These are phyloP conservation scores for Melipona beecheii DNA, from an alignment of 2,888 invertebrate genomes.

Conservation along the genomic window DNA sequence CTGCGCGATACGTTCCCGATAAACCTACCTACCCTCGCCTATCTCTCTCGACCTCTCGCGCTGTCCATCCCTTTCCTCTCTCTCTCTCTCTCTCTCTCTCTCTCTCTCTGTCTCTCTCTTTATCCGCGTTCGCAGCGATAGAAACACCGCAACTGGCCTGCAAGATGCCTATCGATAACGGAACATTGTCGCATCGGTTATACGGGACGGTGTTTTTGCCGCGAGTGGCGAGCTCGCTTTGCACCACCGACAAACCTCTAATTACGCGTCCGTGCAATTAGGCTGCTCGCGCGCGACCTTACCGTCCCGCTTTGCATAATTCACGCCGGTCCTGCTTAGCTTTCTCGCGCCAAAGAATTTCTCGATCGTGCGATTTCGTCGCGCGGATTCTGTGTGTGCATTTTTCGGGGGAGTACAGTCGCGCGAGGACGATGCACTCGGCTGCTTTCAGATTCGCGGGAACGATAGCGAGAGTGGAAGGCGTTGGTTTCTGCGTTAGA, in stretches of 20 bases:
- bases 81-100: background rate
- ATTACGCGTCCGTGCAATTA: conserved; percentile 38
- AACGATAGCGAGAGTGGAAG: background rate
- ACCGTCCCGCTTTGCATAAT: conserved; percentile 5
- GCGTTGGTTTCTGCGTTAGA: background rate
- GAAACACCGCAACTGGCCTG: conserved; percentile 27
- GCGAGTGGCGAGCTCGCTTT: conserved; percentile 2
- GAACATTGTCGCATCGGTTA: conserved; percentile 36
- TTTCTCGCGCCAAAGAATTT: background rate
- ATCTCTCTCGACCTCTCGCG: background rate
- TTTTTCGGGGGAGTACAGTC: background rate
- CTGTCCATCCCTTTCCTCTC: background rate
- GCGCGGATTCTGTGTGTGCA: background rate
- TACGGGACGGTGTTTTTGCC: conserved; percentile 1
- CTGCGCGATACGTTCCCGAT: conserved; percentile 29
- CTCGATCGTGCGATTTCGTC: background rate
- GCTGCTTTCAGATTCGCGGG: background rate
- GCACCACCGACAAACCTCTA: conserved; percentile 16
- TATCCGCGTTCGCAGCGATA: conserved; percentile 27
- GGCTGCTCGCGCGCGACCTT: conserved; percentile 1
- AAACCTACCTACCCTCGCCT: conserved; percentile 11
- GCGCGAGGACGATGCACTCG: background rate
- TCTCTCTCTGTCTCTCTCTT: background rate
- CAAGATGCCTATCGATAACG: conserved; percentile 46
- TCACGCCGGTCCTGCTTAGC: background rate